Evolutionary conservation across 2,113 vertebrate species (phyloP).

Genomic region (Pipa parva): DNA sequence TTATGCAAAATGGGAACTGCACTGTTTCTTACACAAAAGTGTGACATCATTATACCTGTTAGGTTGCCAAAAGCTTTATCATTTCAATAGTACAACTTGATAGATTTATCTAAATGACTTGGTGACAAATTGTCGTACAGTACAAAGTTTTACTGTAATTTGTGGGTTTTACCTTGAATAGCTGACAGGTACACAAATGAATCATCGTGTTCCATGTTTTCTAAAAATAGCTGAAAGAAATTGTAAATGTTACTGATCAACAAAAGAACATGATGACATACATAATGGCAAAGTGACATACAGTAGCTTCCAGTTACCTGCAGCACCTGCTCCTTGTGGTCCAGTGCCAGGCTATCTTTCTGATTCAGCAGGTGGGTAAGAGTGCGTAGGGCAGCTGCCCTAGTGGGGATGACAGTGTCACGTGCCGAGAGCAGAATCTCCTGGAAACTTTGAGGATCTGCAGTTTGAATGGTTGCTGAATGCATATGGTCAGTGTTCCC

Average conservation of each 20-base stretch:
- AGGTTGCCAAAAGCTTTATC: no score
- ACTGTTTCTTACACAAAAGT: no score
- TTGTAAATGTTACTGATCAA: background rate
- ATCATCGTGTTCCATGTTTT: constrained; percentile 86
- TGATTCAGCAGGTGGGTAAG: constrained; percentile 64
- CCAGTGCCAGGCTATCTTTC: constrained; percentile 54
- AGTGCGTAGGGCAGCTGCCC: constrained; percentile 72
- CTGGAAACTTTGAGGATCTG: background rate
- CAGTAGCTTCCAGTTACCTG: constrained; percentile 55
- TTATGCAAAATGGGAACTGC: no score
- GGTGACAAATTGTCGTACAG: no score
- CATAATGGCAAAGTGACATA: background rate
- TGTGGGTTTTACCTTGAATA: constrained; percentile 93
- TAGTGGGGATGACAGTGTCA: constrained; percentile 73
- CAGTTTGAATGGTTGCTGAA: accelerated
- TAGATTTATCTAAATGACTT: no score
- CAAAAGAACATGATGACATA: background rate
- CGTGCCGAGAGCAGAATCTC: constrained; percentile 72
- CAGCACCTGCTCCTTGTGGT: constrained; percentile 72
- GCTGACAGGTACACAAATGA: constrained; percentile 93
- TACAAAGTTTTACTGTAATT: no score
- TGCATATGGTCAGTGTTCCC: background rate
- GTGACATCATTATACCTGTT: no score
- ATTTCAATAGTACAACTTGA: no score
- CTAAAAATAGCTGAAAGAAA: constrained; percentile 79